These are phyloP conservation scores for Hippocampus mohnikei DNA, from an alignment of 2,113 vertebrate species.

Conservation along the genomic window DNA sequence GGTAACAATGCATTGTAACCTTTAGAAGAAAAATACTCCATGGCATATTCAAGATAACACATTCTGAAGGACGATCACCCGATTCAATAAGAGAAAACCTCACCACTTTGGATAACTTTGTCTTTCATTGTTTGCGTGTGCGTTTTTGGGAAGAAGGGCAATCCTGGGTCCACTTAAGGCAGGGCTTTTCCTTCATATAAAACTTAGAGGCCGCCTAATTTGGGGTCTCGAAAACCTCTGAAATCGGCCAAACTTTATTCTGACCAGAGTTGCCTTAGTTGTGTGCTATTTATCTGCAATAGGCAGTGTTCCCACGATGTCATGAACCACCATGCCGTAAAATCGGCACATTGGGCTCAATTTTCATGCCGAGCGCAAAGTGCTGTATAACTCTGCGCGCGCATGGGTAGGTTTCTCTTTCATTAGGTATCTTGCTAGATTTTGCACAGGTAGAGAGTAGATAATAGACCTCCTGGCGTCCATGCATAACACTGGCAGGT, in stretches of 20 bases:
- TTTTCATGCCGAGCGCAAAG: too few species aligned
- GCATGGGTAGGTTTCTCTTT: too few species aligned
- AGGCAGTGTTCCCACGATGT: not conserved
- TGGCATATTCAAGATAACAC: not conserved
- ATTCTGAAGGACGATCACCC: not conserved
- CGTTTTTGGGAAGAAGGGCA: not conserved
- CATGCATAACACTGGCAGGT: too few species aligned
- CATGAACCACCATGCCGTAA: not conserved
- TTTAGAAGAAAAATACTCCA: slow-evolving; percentile 3
- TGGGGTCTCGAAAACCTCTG: not conserved
- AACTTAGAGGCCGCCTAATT: too few species aligned
- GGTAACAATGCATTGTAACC: not conserved
- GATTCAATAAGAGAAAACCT: not conserved
- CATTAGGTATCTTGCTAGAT: too few species aligned
- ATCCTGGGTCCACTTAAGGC: too few species aligned
- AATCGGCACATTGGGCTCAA: not conserved
- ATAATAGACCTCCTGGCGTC: too few species aligned
- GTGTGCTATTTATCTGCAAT: not conserved
- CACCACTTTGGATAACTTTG: not conserved
- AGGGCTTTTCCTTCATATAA: not conserved
- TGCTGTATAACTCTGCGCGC: too few species aligned
- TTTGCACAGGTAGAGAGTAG: too few species aligned
- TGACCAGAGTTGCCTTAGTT: not conserved
- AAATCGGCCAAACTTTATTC: not conserved
- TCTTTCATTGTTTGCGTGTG: not conserved